Conservation (phyloP, 2,113 vertebrate genomes). For the Zosterops hypoxanthus region DNA sequence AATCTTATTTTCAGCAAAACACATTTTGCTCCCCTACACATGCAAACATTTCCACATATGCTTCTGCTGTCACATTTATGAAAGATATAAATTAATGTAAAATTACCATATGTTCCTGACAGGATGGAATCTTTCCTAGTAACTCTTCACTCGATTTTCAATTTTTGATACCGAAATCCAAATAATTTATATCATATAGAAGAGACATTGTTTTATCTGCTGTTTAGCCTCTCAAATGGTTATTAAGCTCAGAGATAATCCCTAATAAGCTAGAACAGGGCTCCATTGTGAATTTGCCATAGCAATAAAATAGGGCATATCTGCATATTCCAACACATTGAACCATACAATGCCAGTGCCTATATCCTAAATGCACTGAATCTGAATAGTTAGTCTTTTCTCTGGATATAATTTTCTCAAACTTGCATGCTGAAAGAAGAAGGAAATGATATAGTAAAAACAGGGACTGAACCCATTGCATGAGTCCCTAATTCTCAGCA, state of each 20-base stretch:
- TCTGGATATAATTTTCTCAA: not conserved
- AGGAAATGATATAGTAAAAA: not conserved
- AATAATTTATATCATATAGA: not conserved
- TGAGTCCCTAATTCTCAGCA: not conserved
- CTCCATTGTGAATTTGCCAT: not conserved
- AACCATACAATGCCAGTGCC: not conserved
- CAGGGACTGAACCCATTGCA: not conserved
- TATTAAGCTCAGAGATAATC: not conserved
- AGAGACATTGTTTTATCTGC: not conserved
- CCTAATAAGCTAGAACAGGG: not conserved
- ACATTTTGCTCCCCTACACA: not conserved
- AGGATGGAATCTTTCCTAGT: not conserved
- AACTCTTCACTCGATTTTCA: not conserved
- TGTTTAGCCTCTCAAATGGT: not conserved
- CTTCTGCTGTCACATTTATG: conserved; percentile 13
- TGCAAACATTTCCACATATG: conserved; percentile 31
- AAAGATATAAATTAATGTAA: not conserved
- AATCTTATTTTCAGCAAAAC: conserved; percentile 36
- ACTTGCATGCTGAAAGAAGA: not conserved
- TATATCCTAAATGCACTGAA: not conserved
- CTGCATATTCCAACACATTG: not conserved
- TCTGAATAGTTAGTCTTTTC: not conserved
- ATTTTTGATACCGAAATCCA: not conserved
- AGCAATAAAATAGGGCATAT: not conserved
- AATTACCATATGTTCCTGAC: conserved; percentile 20